phyloP scores from a whole-genome alignment of 1,140 invertebrate genomes.

The Apis dorsata region DNA sequence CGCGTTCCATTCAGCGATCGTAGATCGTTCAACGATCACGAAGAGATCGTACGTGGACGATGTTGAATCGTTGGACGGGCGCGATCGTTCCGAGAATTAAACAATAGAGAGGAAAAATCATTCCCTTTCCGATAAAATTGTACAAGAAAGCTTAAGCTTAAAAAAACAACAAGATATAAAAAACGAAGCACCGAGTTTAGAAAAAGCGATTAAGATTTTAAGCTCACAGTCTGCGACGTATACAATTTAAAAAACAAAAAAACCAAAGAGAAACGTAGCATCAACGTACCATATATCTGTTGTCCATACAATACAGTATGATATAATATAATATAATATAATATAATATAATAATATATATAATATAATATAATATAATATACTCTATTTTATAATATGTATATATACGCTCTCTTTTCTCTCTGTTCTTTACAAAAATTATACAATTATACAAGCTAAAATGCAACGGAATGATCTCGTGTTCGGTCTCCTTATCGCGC shows the following conservation, averaged over 20 bases:
- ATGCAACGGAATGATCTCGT: constrained; percentile 68
- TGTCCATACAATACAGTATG: constrained; percentile 50
- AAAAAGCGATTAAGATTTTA: constrained; percentile 38
- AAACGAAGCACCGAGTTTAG: constrained; percentile 66
- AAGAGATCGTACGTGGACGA: neutral
- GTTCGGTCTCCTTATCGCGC: constrained; percentile 23
- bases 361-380: constrained; percentile 48
- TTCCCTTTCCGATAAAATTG: constrained; percentile 34
- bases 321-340: constrained; percentile 51
- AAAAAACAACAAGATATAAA: constrained; percentile 57
- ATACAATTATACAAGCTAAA: constrained; percentile 61
- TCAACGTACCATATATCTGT: constrained; percentile 64
- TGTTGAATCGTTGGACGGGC: neutral
- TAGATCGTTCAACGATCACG: neutral
- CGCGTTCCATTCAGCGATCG: neutral
- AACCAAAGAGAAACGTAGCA: constrained; percentile 47
- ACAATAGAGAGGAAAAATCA: constrained; percentile 22
- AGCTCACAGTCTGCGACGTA: constrained; percentile 4
- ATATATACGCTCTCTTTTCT: constrained; percentile 50
- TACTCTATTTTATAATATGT: constrained; percentile 50
- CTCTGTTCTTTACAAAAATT: constrained; percentile 57
- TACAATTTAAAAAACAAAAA: constrained; percentile 33
- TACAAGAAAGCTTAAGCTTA: constrained; percentile 53
- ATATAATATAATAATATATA: constrained; percentile 54
- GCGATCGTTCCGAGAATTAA: constrained; percentile 19